Evolutionary conservation across 2,888 invertebrate genomes (phyloP), one percentile per base, ranked within the genome.

Genomic region (Orchesellides sinensis): DNA sequence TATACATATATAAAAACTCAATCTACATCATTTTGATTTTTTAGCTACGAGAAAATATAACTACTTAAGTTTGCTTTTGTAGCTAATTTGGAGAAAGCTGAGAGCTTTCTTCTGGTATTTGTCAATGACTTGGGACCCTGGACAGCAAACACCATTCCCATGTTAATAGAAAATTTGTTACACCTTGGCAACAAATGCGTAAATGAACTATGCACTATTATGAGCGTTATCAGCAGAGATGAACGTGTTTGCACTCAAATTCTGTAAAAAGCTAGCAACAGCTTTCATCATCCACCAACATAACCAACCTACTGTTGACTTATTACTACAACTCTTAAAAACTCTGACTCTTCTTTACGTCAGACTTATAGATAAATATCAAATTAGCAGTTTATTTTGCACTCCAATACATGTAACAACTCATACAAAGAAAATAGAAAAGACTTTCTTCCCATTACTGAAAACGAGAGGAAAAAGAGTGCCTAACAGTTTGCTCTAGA

Each of bases 331-430:
- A 12, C 14, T 40, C n/a, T 40, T 40, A 40, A 10, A 10, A 47
- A 47, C 25, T 14, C 59, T 19, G 19, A 23, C n/a, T 23, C n/a
- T 40, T 40, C 10, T 8, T 4, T 59, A 32, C 32, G 3, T 32
- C 21, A 35, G 19, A 32, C 61, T 25, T 21, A n/a, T 27, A 47
- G 78, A 70, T 78, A 78, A 70, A 70, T 78, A 78, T 78, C 78
- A 78, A 78, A 78, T 78, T 70, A 78, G 78, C 63, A 35, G 52
- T 35, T 68, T 63, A 32, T 35, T 52, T 68, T 56, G 25, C 17
- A 47, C 29, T 65, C 65, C 23, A n/a, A n/a, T n/a, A n/a, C n/a
- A n/a, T n/a, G n/a, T 47, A 27, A 19, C 32, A 10, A 40, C 40
- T 40, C 19, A 2, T 61, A 17, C 32, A n/a, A n/a, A n/a, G n/a